A percentile compares a stretch with the other conserved stretches of the same genome.
Conservation (phyloP, 1,140 invertebrate species). For the Heliconius melpomene region DNA sequence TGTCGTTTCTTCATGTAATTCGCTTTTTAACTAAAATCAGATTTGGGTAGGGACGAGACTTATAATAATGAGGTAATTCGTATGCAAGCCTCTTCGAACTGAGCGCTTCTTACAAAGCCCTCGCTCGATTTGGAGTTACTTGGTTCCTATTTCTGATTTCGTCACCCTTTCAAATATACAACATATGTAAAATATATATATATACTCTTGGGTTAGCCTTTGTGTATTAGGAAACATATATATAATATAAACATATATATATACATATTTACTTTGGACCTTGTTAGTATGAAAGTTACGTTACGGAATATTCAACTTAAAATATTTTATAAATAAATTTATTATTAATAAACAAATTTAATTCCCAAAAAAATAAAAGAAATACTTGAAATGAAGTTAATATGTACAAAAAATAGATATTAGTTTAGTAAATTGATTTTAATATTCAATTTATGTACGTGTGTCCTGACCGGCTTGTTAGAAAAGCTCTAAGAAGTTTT, state of each 20-base stretch:
- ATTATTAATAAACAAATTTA: no score
- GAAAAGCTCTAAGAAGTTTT: neutral
- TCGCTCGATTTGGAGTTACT: slow-evolving; percentile 6
- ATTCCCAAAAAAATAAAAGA: no score
- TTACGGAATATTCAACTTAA: no score
- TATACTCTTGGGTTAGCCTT: neutral
- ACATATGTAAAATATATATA: neutral
- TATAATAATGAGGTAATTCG: slow-evolving; percentile 48
- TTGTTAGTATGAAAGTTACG: no score
- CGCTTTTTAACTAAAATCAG: slow-evolving; percentile 28
- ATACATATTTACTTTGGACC: no score
- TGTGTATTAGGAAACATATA: no score
- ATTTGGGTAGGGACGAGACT: slow-evolving; percentile 20
- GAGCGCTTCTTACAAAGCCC: slow-evolving; percentile 28
- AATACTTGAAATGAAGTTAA: no score
- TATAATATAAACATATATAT: neutral
- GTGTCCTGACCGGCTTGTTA: no score
- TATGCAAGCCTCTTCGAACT: slow-evolving; percentile 51
- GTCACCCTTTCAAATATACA: neutral
- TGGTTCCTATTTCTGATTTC: neutral
- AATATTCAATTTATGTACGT: no score
- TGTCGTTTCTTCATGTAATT: slow-evolving; percentile 3
- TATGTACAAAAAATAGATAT: no score
- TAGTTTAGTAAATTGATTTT: no score
- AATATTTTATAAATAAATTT: no score